Evolutionary conservation across 2,113 vertebrate genomes (phyloP).

Genomic region (Euleptes europaea): DNA sequence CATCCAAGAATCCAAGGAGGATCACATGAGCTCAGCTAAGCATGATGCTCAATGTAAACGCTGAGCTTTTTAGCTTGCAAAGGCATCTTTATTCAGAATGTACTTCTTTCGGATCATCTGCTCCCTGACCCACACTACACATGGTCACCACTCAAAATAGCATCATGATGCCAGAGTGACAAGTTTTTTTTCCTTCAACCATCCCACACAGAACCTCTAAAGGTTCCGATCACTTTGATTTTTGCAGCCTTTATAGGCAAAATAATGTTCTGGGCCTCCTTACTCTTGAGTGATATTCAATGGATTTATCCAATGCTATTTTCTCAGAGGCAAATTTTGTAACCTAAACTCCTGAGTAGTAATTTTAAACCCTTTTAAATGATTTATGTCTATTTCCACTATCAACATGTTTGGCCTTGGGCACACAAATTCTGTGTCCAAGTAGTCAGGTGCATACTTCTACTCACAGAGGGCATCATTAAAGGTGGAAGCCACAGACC

Average conservation of each 20-base stretch:
- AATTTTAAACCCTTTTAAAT: conserved; percentile 5
- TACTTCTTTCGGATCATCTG: not conserved
- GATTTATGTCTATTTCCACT: conserved; percentile 10
- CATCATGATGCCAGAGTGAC: not conserved
- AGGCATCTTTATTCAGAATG: too few relatives aligned
- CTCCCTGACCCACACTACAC: not conserved
- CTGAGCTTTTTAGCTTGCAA: not conserved
- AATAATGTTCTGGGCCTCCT: not conserved
- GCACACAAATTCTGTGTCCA: not conserved
- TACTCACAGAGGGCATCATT: conserved; percentile 10
- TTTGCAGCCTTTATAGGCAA: not conserved
- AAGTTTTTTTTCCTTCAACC: not conserved
- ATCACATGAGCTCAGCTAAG: not conserved
- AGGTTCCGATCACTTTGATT: not conserved
- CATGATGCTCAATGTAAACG: not conserved
- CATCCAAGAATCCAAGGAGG: not conserved
- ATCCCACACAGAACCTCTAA: not conserved
- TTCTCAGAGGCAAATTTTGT: too few relatives aligned
- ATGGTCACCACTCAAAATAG: not conserved
- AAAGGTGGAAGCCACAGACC: not conserved
- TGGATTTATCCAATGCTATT: not conserved
- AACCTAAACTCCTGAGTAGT: not conserved
- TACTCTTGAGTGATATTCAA: conserved; percentile 16
- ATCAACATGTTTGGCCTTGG: not conserved
- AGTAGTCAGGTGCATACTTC: not conserved